Evolutionary conservation across 2,113 vertebrate species (phyloP).

Genomic region (Microtus oregoni): DNA sequence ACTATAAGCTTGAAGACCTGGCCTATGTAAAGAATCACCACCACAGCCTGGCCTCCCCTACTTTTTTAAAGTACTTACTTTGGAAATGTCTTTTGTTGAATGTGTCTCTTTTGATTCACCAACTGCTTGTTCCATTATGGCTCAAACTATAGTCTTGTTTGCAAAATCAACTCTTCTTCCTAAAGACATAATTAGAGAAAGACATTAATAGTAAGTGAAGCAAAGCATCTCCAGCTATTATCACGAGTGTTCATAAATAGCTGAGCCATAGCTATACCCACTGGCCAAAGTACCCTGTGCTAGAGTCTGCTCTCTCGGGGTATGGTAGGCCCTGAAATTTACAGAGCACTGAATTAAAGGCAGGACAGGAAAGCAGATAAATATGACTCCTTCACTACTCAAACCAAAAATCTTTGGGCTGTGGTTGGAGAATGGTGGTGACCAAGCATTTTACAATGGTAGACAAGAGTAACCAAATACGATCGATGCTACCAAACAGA

Average conservation of each 20-base stretch:
- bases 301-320: background rate
- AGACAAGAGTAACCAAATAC: background rate
- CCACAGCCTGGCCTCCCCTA: background rate
- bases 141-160: background rate
- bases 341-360: background rate
- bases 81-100: conserved; percentile 22
- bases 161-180: conserved; percentile 1
- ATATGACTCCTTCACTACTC: background rate
- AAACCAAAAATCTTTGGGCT: background rate
- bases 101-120: background rate
- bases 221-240: background rate
- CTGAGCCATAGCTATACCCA: background rate
- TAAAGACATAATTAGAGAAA: conserved; percentile 65
- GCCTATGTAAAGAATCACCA: background rate
- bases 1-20: background rate
- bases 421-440: background rate
- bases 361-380: background rate
- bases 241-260: background rate
- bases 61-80: conserved; percentile 43
- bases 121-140: conserved; percentile 63
- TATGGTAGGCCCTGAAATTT: background rate
- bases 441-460: background rate
- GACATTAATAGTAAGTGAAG: background rate
- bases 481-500: background rate
- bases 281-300: background rate